Conservation (phyloP, 1,140 invertebrate genomes). For the Dendrolimus punctatus region DNA sequence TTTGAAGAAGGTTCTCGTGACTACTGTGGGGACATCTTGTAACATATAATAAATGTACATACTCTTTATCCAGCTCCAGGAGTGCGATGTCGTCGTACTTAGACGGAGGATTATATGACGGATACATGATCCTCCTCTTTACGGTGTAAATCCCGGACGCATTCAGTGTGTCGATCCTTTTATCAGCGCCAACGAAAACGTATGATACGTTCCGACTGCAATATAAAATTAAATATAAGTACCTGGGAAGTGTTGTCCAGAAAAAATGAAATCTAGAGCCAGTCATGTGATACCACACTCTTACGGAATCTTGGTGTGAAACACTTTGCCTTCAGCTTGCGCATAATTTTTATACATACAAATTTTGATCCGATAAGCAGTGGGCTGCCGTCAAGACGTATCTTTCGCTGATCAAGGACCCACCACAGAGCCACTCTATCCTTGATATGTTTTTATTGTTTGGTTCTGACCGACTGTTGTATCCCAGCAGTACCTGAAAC, state of each 20-base stretch:
- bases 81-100: conserved; percentile 39
- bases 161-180: conserved; percentile 12
- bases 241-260: background rate
- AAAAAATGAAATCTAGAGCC: background rate
- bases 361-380: conserved; percentile 1
- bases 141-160: conserved; percentile 15
- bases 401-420: conserved; percentile 64
- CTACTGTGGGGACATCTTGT: no score
- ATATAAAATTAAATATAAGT: background rate
- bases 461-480: background rate
- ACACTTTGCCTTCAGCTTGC: no score
- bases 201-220: conserved; percentile 28
- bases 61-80: conserved; percentile 22
- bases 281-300: background rate
- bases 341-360: no score
- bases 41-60: conserved; percentile 13
- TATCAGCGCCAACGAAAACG: conserved; percentile 12
- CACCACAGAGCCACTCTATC: conserved; percentile 56
- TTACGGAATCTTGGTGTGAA: no score
- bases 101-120: conserved; percentile 21
- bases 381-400: conserved; percentile 12
- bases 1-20: no score
- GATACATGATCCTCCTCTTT: conserved; percentile 19
- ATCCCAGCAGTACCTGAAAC: conserved; percentile 20
- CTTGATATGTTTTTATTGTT: background rate